phyloP scores from a whole-genome alignment of 2,888 invertebrate genomes.

The Psylliodes chrysocephalus region DNA sequence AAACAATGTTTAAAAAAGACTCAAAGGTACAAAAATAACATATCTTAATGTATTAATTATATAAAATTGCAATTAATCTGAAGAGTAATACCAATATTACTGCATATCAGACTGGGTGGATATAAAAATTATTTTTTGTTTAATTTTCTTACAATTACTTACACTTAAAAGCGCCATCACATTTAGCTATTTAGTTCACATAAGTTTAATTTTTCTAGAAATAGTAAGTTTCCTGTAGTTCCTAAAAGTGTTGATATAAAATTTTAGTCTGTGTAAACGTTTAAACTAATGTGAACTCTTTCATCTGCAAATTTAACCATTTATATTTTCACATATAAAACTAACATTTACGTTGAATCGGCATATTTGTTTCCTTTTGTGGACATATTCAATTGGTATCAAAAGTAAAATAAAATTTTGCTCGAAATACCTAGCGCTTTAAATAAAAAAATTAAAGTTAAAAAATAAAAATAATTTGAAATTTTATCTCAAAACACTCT shows the following conservation, averaged over 20 bases:
- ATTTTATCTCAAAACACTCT: background rate
- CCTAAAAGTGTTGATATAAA: conserved; percentile 16
- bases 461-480: background rate
- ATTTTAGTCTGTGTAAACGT: conserved; percentile 5
- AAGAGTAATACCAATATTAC: background rate
- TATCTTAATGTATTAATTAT: background rate
- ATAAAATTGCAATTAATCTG: background rate
- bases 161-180: conserved; percentile 42
- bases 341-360: conserved; percentile 15
- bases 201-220: conserved; percentile 25
- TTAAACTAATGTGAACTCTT: conserved; percentile 30
- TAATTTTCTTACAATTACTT: conserved; percentile 11
- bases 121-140: conserved; percentile 28
- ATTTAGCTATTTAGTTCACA: conserved; percentile 37
- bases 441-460: too few relatives aligned
- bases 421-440: background rate
- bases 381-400: conserved; percentile 23
- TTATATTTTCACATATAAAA: conserved; percentile 22
- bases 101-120: background rate
- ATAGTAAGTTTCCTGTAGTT: background rate
- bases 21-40: too few relatives aligned
- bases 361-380: conserved; percentile 4
- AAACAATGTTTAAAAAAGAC: background rate
- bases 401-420: background rate
- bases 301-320: conserved; percentile 14